A percentile compares a stretch with the other conserved stretches of the same genome.
Evolutionary conservation across 2,888 invertebrate genomes (phyloP).

Genomic region (Strigamia maritima): DNA sequence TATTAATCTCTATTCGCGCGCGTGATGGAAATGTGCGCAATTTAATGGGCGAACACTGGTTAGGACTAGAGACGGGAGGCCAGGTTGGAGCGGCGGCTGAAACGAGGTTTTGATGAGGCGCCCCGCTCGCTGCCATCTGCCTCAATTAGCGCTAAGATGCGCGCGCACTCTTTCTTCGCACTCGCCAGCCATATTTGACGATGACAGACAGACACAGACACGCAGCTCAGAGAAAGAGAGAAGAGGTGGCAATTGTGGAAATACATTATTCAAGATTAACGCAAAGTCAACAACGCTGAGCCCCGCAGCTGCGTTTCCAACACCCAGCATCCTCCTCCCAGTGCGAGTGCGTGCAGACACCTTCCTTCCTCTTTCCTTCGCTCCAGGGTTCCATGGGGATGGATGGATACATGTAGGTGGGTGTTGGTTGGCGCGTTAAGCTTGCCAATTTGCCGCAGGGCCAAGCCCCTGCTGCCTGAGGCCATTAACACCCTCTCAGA

Average conservation of each 20-base stretch:
- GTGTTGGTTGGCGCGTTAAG: conserved; percentile 19
- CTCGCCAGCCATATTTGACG: not conserved
- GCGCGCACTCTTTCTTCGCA: not conserved
- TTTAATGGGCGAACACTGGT: conserved; percentile 38
- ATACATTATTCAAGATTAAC: conserved; percentile 40
- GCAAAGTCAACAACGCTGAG: conserved; percentile 2
- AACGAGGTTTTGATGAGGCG: conserved; percentile 43
- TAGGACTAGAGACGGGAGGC: conserved; percentile 38
- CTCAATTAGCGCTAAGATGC: conserved; percentile 40
- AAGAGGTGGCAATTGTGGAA: not conserved
- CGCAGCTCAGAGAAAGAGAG: not conserved
- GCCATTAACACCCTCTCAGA: conserved; percentile 39
- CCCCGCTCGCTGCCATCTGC: conserved; percentile 40
- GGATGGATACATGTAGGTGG: not conserved
- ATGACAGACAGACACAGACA: conserved; percentile 9
- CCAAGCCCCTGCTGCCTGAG: conserved; percentile 19
- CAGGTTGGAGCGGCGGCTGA: conserved; percentile 40
- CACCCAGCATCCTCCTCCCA: not conserved
- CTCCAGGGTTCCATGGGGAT: not conserved
- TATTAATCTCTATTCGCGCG: conserved; percentile 37
- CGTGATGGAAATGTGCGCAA: conserved; percentile 37
- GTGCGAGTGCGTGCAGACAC: not conserved
- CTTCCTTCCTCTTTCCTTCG: too few species aligned
- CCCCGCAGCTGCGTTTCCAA: not conserved
- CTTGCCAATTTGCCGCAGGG: conserved; percentile 37